Evolutionary conservation across 2,113 vertebrate species (phyloP).

Genomic region (Macroglossus sobrinus): DNA sequence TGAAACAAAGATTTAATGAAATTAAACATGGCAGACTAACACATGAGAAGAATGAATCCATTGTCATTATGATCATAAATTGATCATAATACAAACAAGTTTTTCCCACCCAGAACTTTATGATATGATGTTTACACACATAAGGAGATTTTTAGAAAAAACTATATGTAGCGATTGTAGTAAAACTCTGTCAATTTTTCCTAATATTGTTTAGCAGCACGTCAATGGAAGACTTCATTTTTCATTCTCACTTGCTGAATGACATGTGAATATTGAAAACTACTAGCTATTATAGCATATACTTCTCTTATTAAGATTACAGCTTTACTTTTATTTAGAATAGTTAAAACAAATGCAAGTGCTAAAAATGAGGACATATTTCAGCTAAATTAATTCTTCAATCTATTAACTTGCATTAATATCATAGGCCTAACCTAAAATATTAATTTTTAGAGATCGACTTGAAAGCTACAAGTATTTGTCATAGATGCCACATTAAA

Average conservation of each 20-base stretch:
- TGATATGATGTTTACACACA: slow-evolving; percentile 81
- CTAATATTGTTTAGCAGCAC: slow-evolving; percentile 80
- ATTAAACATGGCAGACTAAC: slow-evolving; percentile 35
- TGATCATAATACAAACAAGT: slow-evolving; percentile 51
- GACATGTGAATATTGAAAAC: slow-evolving; percentile 74
- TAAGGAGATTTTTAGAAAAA: slow-evolving; percentile 82
- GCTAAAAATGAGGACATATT: slow-evolving; percentile 1
- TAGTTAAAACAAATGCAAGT: slow-evolving; percentile 7
- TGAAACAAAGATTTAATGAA: slow-evolving; percentile 52
- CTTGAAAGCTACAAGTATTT: not conserved
- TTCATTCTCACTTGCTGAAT: slow-evolving; percentile 79
- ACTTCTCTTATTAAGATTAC: slow-evolving; percentile 61
- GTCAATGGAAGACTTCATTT: slow-evolving; percentile 79
- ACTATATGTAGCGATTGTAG: slow-evolving; percentile 76
- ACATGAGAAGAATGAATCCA: slow-evolving; percentile 33
- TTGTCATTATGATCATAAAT: slow-evolving; percentile 37
- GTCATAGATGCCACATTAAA: slow-evolving; percentile 75
- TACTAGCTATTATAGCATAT: slow-evolving; percentile 68
- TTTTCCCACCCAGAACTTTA: slow-evolving; percentile 38
- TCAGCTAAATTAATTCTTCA: not conserved
- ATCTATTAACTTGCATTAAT: not conserved
- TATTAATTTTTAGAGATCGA: slow-evolving; percentile 24
- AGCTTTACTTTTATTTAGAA: not conserved
- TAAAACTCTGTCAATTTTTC: slow-evolving; percentile 77
- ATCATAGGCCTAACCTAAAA: not conserved